A percentile compares a stretch with the other conserved stretches of the same genome.
Evolutionary conservation across 2,888 invertebrate species (phyloP).

Genomic region (Agriotes lineatus): DNA sequence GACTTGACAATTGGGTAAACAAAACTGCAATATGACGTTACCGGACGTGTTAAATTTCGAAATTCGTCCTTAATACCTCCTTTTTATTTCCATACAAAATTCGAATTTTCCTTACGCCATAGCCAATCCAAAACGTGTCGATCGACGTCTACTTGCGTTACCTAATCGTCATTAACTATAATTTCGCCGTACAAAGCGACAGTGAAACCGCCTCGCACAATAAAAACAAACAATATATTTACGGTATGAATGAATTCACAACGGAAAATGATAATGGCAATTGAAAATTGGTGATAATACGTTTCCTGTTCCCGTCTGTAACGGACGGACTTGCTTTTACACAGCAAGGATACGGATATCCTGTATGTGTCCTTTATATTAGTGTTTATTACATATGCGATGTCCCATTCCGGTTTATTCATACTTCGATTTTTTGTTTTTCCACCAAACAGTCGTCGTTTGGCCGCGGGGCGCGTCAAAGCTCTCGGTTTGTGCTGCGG

Average conservation of each 20-base stretch:
- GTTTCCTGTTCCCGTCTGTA: slow-evolving; percentile 62
- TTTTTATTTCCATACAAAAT: no score
- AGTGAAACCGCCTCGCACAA: slow-evolving; percentile 26
- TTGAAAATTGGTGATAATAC: slow-evolving; percentile 65
- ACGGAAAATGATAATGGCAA: slow-evolving; percentile 63
- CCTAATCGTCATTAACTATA: no score
- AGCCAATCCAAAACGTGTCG: no score
- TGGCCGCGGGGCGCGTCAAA: slow-evolving; percentile 8
- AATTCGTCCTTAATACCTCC: no score
- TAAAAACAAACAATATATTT: slow-evolving; percentile 38
- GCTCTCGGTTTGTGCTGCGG: background rate
- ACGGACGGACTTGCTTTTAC: slow-evolving; percentile 53
- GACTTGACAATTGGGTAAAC: no score
- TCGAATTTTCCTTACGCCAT: no score
- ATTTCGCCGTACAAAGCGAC: slow-evolving; percentile 11
- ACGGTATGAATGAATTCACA: slow-evolving; percentile 36
- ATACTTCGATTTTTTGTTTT: slow-evolving; percentile 36
- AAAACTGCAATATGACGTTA: no score
- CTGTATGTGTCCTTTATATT: slow-evolving; percentile 58
- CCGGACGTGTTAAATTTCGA: no score
- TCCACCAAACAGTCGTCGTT: slow-evolving; percentile 27
- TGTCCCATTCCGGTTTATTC: slow-evolving; percentile 44
- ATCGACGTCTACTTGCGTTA: no score
- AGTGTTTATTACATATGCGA: slow-evolving; percentile 46
- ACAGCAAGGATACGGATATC: slow-evolving; percentile 65